These are phyloP conservation scores for Acrossocheilus wenchowensis DNA, from an alignment of 2,797 vertebrate genomes.

Conservation along the genomic window DNA sequence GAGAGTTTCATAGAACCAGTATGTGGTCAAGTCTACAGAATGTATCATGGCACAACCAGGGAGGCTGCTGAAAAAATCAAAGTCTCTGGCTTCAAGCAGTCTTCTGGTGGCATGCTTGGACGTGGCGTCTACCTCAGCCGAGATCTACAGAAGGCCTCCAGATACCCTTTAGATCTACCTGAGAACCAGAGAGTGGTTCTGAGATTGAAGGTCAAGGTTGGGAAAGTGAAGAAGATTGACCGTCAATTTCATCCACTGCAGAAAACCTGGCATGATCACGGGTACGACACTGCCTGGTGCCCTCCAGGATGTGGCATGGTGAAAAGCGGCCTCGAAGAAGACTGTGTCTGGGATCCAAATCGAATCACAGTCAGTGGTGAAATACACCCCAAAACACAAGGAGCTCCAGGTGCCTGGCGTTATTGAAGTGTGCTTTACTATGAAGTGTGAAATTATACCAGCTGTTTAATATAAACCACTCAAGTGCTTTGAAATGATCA, in stretches of 20 bases:
- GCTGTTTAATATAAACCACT: not conserved
- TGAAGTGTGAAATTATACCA: not conserved
- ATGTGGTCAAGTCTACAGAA: too few species aligned
- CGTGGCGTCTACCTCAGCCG: slow-evolving; percentile 73
- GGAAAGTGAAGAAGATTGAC: slow-evolving; percentile 69
- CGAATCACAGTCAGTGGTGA: slow-evolving; percentile 53
- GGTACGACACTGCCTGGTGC: slow-evolving; percentile 73
- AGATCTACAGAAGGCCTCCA: slow-evolving; percentile 70
- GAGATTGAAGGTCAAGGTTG: slow-evolving; percentile 58
- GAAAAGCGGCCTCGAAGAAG: slow-evolving; percentile 62
- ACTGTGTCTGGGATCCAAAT: slow-evolving; percentile 69
- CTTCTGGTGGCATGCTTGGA: slow-evolving; percentile 66
- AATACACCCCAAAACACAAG: not conserved
- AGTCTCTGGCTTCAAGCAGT: slow-evolving; percentile 52
- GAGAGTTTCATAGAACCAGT: too few species aligned
- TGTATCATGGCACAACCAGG: too few species aligned
- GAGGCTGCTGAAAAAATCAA: fast-evolving
- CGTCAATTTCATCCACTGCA: slow-evolving; percentile 43
- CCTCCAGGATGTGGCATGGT: slow-evolving; percentile 65
- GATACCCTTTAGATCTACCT: slow-evolving; percentile 52
- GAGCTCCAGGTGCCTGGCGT: too few species aligned
- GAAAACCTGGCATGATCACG: slow-evolving; percentile 52
- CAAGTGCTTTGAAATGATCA: not conserved
- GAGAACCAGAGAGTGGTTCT: slow-evolving; percentile 44
- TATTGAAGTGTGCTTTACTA: too few species aligned